Base-by-base conservation (phyloP, 2,888 invertebrate species). In the Macrophya annulata region DNA sequence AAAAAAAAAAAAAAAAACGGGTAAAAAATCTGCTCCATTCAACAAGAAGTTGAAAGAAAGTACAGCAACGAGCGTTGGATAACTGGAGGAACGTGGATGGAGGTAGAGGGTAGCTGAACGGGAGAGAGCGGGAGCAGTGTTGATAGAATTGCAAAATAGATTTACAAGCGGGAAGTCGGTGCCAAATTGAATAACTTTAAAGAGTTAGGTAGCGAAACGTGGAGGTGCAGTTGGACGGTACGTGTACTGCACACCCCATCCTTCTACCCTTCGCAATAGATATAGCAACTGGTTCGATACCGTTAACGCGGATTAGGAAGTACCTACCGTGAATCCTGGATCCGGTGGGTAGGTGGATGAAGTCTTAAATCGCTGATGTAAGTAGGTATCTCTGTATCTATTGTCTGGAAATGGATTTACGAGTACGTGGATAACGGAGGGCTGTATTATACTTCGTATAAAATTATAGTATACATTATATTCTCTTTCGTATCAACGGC, bases 111-210 rank as follows among this genome's bases (percentile, higher is more conserved):
- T 37, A 37, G 37, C 3, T 5, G 62, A 25, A 31, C 31, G 15
- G 48, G 21, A 51, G 17, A 31, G 37, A n/a, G 72, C n/a, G 51
- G 59, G 65, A 55, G 68, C 85, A 72, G 59, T 85, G 85, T 88
- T 89, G 89, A 89, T 90, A 89, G 89, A 90, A 90, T 90, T 88
- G 89, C 88, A 88, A 89, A 90, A 89, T 89, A 89, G 89, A 89
- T 89, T 89, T 89, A 88, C 89, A 89, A 89, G 88, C 88, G 89
- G 88, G 88, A 88, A 89, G 88, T 88, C 86, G 48, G 84, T 86
- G 86, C 87, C 88, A 88, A 90, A 89, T 89, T 89, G 90, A 90
- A 90, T 89, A 89, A 89, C 88, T 89, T 89, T 86, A 88, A 88
- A 87, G 88, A 90, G 89, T 90, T 89, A 89, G 88, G 77, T 77